Evolutionary conservation across 2,113 vertebrate species (phyloP), one percentile per base, ranked within the genome.

Genomic region (Brachirus orientalis): DNA sequence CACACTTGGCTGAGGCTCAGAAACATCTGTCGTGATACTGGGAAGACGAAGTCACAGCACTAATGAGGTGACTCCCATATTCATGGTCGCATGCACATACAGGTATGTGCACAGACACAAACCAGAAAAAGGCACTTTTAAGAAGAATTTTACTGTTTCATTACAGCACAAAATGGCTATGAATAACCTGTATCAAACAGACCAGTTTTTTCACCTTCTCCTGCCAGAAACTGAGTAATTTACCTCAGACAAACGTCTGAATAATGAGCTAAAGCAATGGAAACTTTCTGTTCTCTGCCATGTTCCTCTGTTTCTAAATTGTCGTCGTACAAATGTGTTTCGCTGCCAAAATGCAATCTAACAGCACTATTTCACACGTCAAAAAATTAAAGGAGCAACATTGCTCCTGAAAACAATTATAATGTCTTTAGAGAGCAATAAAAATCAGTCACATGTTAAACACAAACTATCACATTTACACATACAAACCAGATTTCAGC

Each of bases 21-120:
- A 85, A 73, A 84, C 72, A 77, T 85, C 55, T 68, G 65, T 61
- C 82, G 86, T 56, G 59, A 72, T 52, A 74, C 20, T 22, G 44
- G 45, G 58, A 62, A 60, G 48, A 67, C 44, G 53, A 37, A 77
- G 69, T 77, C 50, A 75, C 67, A 12, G 41, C 6, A 20, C 46
- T 60, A 36, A 78, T 82, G 48, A 78, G 50, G 43, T 36, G 37
- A 51, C 47, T 4, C 18, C 7, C 10, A 44, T 40, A 45, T 60
- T 36, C 36, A 80, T 22, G 20, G 55, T 18, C 16, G 53, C 20
- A 74, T 35, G 28, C 33, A 22, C 8, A 53, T 10, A 41, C 56
- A 60, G 47, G 55, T 51, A 48, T 22, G 4, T 13, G 7, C n/a
- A n/a, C n/a, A n/a, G n/a, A n/a, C n/a, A n/a, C n/a, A n/a, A n/a